A percentile compares a stretch with the other conserved stretches of the same genome.
Evolutionary conservation across 2,888 invertebrate species (phyloP).

Genomic region (Pedicia rivosa): DNA sequence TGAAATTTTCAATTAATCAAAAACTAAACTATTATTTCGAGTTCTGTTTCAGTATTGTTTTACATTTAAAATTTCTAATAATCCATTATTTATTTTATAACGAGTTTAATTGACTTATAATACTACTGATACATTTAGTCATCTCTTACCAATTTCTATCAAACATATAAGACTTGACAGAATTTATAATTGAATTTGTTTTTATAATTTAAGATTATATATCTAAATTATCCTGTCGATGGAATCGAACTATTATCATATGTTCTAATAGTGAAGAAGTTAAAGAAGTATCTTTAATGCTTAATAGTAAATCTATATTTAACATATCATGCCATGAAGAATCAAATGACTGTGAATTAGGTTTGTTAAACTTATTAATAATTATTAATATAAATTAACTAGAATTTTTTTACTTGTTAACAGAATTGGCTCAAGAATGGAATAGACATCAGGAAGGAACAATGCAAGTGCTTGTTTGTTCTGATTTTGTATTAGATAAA

Average conservation of each 20-base stretch:
- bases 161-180: too few relatives aligned
- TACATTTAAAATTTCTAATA: too few relatives aligned
- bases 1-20: too few relatives aligned
- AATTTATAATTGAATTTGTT: too few relatives aligned
- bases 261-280: slow-evolving; percentile 43
- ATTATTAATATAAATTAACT: neutral
- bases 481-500: slow-evolving; percentile 46
- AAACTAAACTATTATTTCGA: too few relatives aligned
- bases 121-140: too few relatives aligned
- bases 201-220: slow-evolving; percentile 36
- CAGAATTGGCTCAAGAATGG: slow-evolving; percentile 8
- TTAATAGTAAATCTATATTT: slow-evolving; percentile 14
- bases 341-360: slow-evolving; percentile 9
- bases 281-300: slow-evolving; percentile 19
- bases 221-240: slow-evolving; percentile 28
- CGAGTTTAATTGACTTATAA: too few relatives aligned
- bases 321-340: slow-evolving; percentile 2
- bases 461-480: slow-evolving; percentile 42
- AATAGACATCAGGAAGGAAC: slow-evolving; percentile 2
- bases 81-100: too few relatives aligned
- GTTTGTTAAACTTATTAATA: slow-evolving; percentile 2
- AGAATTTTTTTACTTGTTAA: neutral
- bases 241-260: slow-evolving; percentile 41
- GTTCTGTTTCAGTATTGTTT: too few relatives aligned
- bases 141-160: too few relatives aligned